phyloP scores from a whole-genome alignment of 2,113 vertebrate genomes.

The Cygnus atratus region DNA sequence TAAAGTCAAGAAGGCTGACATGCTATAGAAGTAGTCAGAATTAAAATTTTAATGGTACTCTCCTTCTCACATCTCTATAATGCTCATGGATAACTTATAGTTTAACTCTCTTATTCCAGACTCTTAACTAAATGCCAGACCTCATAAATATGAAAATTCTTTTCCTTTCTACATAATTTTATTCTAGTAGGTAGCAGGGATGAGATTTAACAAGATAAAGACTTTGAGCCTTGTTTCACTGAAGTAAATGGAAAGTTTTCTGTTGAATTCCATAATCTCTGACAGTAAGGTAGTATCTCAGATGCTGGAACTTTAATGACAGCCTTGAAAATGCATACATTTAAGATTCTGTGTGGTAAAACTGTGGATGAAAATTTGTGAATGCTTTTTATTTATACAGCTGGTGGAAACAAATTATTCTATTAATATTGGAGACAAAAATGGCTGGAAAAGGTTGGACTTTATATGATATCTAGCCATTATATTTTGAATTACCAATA shows the following conservation, averaged over 20 bases:
- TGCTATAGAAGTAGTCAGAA: neutral
- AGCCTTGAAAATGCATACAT: neutral
- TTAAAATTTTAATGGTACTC: neutral
- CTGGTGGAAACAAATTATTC: neutral
- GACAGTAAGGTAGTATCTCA: neutral
- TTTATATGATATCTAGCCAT: neutral
- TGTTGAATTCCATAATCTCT: neutral
- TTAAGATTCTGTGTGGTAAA: neutral
- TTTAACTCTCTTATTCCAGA: neutral
- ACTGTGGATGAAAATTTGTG: neutral
- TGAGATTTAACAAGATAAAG: neutral
- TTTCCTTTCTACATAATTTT: neutral
- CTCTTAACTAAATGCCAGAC: neutral
- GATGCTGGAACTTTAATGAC: neutral
- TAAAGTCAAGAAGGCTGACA: neutral
- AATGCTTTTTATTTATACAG: neutral
- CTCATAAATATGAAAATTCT: neutral
- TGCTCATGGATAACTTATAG: neutral
- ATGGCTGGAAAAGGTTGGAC: rapidly evolving
- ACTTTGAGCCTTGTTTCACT: neutral
- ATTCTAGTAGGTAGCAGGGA: neutral
- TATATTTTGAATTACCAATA: neutral
- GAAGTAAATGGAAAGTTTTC: neutral
- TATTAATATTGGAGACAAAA: neutral
- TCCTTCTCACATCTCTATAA: neutral